A percentile compares a stretch with the other conserved stretches of the same genome.
Conservation (phyloP, 2,113 vertebrate genomes). For the Takifugu bimaculatus region DNA sequence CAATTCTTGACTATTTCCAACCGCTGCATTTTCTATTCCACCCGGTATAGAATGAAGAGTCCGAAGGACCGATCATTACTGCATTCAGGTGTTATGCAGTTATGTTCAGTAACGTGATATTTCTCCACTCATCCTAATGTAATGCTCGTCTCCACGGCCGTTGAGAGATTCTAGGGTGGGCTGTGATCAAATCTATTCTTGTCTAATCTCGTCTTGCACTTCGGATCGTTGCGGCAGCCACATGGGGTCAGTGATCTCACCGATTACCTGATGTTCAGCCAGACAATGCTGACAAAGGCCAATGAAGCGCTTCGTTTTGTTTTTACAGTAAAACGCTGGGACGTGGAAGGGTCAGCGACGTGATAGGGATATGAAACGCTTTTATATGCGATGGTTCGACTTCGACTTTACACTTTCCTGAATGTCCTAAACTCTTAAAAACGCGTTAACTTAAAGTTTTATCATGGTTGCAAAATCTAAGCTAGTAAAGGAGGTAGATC, state of each 20-base stretch:
- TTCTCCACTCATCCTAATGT: conserved; percentile 36
- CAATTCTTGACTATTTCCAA: background rate
- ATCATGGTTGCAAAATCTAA: no score
- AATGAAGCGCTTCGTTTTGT: no score
- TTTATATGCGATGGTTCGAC: no score
- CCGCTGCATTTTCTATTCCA: background rate
- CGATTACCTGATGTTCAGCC: conserved; percentile 3
- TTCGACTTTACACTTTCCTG: no score
- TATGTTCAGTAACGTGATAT: conserved; percentile 45
- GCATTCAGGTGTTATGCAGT: conserved; percentile 14
- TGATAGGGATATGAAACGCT: no score
- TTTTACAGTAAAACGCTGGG: no score
- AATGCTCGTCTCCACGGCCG: conserved; percentile 17
- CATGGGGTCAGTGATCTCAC: conserved; percentile 20
- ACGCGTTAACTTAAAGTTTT: no score
- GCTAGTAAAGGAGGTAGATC: no score
- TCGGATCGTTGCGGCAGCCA: conserved; percentile 18
- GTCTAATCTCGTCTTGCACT: conserved; percentile 51
- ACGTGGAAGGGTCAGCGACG: no score
- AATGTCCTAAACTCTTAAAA: no score
- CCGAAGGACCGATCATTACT: conserved; percentile 19
- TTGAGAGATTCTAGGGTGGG: conserved; percentile 20
- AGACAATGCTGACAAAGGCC: background rate
- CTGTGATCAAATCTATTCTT: conserved; percentile 43
- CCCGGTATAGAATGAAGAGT: conserved; percentile 8